Percentiles rank a stretch among this genome's conserved stretches.
Conservation (phyloP, 2,113 vertebrate genomes). For the Numenius arquata region DNA sequence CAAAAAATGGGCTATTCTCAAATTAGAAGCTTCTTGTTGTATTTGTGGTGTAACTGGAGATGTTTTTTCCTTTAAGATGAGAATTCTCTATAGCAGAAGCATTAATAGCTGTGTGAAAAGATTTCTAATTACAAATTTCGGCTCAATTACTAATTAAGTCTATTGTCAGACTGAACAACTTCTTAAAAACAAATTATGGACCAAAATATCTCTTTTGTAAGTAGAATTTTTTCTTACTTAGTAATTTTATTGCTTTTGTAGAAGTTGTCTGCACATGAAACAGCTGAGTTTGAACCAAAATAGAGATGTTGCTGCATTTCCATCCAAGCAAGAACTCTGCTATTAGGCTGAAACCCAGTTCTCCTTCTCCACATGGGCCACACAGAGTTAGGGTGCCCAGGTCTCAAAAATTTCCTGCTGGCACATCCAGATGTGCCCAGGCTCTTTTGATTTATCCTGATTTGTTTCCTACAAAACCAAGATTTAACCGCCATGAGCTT, state of each 20-base stretch:
- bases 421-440: not conserved
- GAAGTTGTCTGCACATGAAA: not conserved
- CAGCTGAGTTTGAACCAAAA: slow-evolving; percentile 18
- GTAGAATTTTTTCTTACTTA: slow-evolving; percentile 6
- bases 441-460: not conserved
- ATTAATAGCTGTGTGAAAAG: slow-evolving; percentile 51
- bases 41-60: not conserved
- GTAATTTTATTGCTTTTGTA: slow-evolving; percentile 48
- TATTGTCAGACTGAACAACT: slow-evolving; percentile 44
- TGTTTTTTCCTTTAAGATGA: slow-evolving; percentile 20
- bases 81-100: slow-evolving; percentile 33
- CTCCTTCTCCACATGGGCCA: not conserved
- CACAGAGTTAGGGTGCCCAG: not conserved
- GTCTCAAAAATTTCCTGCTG: not conserved
- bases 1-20: not conserved
- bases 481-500: not conserved
- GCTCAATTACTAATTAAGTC: slow-evolving; percentile 56
- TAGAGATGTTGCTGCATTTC: not conserved
- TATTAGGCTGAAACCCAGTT: not conserved
- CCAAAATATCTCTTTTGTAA: slow-evolving; percentile 50
- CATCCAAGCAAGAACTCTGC: not conserved
- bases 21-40: slow-evolving; percentile 13
- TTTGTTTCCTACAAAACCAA: not conserved
- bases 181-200: slow-evolving; percentile 59
- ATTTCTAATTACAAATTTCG: slow-evolving; percentile 62